These are phyloP conservation scores for Apogon hyalosoma DNA, from an alignment of 2,797 vertebrate species.

Conservation along the genomic window DNA sequence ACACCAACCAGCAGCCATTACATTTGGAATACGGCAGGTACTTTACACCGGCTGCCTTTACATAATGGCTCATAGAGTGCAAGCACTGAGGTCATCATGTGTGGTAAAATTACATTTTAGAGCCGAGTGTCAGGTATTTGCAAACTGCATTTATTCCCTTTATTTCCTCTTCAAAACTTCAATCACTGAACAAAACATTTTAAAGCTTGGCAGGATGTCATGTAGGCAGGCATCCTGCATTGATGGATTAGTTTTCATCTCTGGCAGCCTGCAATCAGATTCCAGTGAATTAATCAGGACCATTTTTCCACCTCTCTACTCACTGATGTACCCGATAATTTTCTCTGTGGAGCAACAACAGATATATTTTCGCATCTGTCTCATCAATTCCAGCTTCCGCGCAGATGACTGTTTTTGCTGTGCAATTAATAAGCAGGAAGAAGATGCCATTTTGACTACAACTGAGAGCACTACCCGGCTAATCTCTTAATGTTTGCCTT, in stretches of 20 bases:
- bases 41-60: conserved; percentile 9
- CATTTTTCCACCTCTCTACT: conserved; percentile 7
- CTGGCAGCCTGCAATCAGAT: conserved; percentile 42
- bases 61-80: background rate
- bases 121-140: conserved; percentile 56
- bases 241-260: conserved; percentile 66
- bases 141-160: conserved; percentile 12
- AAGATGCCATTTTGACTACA: background rate
- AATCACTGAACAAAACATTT: too few species aligned
- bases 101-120: background rate
- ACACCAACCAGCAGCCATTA: conserved; percentile 28
- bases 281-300: conserved; percentile 9
- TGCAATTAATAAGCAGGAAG: conserved; percentile 20
- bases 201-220: too few species aligned
- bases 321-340: conserved; percentile 10
- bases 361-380: conserved; percentile 3
- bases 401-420: conserved; percentile 5
- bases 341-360: background rate
- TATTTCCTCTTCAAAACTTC: too few species aligned
- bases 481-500: conserved; percentile 61
- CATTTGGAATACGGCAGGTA: conserved; percentile 5
- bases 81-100: background rate
- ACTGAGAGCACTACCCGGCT: conserved; percentile 20
- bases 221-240: background rate
- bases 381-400: background rate